These are phyloP conservation scores for Glyptemys insculpta DNA, from an alignment of 2,797 vertebrate genomes.

Conservation along the genomic window DNA sequence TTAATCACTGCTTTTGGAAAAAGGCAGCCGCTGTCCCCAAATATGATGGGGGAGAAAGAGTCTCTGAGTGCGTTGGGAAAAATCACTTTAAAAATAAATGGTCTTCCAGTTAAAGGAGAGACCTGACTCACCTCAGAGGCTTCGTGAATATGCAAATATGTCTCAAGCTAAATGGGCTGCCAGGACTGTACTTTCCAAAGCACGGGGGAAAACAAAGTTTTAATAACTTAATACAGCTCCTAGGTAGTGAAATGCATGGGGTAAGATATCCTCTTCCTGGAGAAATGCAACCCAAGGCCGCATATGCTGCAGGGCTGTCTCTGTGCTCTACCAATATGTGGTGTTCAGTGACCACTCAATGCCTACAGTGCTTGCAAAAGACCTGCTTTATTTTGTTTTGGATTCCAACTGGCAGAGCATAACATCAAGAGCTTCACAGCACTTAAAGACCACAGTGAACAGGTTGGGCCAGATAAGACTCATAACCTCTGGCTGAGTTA, in stretches of 20 bases:
- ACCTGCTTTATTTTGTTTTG: too few relatives aligned
- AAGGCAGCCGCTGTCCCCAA: constrained; percentile 5
- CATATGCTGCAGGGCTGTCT: rapidly evolving
- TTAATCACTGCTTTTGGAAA: constrained; percentile 50
- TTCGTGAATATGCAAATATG: neutral
- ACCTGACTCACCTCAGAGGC: neutral
- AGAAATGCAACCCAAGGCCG: neutral
- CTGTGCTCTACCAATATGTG: neutral
- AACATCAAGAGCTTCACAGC: neutral
- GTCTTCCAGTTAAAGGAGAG: neutral
- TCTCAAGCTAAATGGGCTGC: neutral
- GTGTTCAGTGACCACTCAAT: neutral
- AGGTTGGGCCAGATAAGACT: neutral
- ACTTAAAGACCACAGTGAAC: neutral
- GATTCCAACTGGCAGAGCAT: neutral
- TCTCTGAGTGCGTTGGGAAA: neutral
- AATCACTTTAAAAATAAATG: neutral
- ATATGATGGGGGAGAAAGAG: neutral
- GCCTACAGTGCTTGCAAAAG: neutral
- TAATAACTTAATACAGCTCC: rapidly evolving
- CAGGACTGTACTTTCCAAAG: neutral
- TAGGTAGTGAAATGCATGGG: rapidly evolving
- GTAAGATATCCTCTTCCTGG: neutral
- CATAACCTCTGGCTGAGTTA: neutral
- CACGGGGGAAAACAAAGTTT: neutral